Evolutionary conservation across 2,888 invertebrate species (phyloP), one percentile per base, ranked within the genome.

Genomic region (Acanthopleura granulata): DNA sequence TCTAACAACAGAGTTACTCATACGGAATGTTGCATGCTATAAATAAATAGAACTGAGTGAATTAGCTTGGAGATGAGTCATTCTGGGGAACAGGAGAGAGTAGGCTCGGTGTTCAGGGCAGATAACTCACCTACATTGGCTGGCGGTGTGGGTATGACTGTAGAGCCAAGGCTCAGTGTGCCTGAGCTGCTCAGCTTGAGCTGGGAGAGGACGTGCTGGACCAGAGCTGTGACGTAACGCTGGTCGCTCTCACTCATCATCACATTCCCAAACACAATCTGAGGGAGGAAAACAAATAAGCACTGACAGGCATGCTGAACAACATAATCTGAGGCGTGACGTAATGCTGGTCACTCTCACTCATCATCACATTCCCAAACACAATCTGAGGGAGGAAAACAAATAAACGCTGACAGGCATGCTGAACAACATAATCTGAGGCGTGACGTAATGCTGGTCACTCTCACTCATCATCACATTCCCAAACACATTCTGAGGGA

Each of bases 51-150:
- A 40, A 40, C 9, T 40, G 40, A 40, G 9, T 40, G 40, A 40
- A 40, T 40, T 40, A 40, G 40, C 9, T 40, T 40, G 40, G 40
- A 40, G 4, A 40, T 9, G 9, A 6, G 40, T 40, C 40, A 40
- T 40, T 3, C 9, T 40, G 9, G 3, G 3, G 3, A 57, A 12
- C 57, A 57, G 57, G 57, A 57, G 57, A 6, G 12, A 6, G 18
- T 12, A 57, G 12, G 12, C 57, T 22, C 6, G 57, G 9, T 57
- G 12, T 18, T 57, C 57, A 12, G 57, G 57, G 57, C 4, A 12
- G n/a, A 12, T 57, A 22, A 83, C 88, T 83, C 79, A 89, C 89
- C 89, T 70, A 88, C 83, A 83, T 87, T 84, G 57, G 85, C 82
- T 11, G 87, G 87, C 29, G 89, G 89, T 22, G 85, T 82, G 1